Evolutionary conservation across 2,113 vertebrate genomes (phyloP), one percentile per base, ranked within the genome.

Genomic region (Nettapus auritus): DNA sequence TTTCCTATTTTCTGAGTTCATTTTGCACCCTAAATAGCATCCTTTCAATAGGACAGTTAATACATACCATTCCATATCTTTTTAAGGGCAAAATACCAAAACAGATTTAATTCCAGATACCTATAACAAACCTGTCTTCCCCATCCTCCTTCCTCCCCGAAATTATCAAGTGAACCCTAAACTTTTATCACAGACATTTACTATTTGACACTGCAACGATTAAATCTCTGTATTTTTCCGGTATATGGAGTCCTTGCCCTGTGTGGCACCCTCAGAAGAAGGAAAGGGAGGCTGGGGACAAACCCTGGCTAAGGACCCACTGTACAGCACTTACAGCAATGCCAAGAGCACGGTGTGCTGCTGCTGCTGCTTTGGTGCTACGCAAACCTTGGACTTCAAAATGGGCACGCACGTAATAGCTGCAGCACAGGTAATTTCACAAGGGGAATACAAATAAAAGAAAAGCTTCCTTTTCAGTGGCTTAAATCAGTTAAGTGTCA

Each of bases 391-490:
- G 4, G n/a, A 11, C 56, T 78, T 84, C 9, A 3, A 31, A 36
- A 36, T 1, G 25, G 8, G 7, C 33, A 3, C 0, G 25, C 31
- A 8, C 3, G 0, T 6, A 8, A 13, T 4, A 50, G 28, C 3
- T 44, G 23, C 21, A 11, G 68, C 60, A 34, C 44, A 44, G 69
- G 13, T 34, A 16, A 18, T 2, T 8, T 76, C 81, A 28, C 0
- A 1, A 48, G 74, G 46, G n/a, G 44, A 74, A 33, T 17, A 53
- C 20, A 63, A 53, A 22, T 1, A 9, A 50, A 66, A 69, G 52
- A 55, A 84, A 79, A 44, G 0, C 6, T 19, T 52, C 57, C 46
- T 91, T 79, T 55, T 11, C 48, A 6, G 46, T 1, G 20, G 8
- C 28, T 80, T 38, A 13, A 38, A 38, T 44, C 57, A n/a, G 52